Evolutionary conservation across 1,140 invertebrate species (phyloP), one percentile per base, ranked within the genome.

Genomic region (Bombus consobrinus): DNA sequence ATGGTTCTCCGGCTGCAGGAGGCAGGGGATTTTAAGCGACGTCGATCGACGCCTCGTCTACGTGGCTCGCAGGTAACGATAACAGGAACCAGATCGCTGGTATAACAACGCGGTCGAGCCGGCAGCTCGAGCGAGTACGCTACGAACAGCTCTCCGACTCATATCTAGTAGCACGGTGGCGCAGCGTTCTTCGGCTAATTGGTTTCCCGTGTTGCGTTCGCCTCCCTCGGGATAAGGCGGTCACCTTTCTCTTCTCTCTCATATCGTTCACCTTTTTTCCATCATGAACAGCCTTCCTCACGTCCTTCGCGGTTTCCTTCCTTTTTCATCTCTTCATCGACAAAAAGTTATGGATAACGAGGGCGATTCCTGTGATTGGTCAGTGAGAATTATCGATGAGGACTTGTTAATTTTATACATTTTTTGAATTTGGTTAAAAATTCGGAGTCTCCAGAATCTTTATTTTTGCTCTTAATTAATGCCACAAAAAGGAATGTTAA

Each of bases 171-270:
- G 88, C 91, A 92, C 90, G 90, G 91, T 92, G 90, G 91, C 90
- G 91, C 47, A 22, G 90, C 94, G 89, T 92, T 92, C 92, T 86
- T 88, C 90, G 87, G 92, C 94, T 95, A 95, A 95, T 95, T 95
- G 95, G 93, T 95, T 95, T 95, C 94, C 94, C 94, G 92, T 95
- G 94, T 95, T 93, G 92, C 87, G 85, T 88, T 72, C 89, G 86
- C 82, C 93, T 94, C 92, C 92, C 93, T 85, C 83, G 92, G 94
- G 94, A 95, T 94, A 95, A 95, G 92, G 89, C 85, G 88, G 79
- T 79, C 89, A 75, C 85, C 68, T 75, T 41, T 71, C 75, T 76
- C 85, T 82, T 18, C 28, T 41, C 25, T 13, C 22, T 57, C 25
- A 37, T 32, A 10, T 75, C 37, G 43, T 73, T 71, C 22, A 32